Evolutionary conservation across 2,888 invertebrate genomes (phyloP), one percentile per base, ranked within the genome.

Genomic region (Agrochola circellaris): DNA sequence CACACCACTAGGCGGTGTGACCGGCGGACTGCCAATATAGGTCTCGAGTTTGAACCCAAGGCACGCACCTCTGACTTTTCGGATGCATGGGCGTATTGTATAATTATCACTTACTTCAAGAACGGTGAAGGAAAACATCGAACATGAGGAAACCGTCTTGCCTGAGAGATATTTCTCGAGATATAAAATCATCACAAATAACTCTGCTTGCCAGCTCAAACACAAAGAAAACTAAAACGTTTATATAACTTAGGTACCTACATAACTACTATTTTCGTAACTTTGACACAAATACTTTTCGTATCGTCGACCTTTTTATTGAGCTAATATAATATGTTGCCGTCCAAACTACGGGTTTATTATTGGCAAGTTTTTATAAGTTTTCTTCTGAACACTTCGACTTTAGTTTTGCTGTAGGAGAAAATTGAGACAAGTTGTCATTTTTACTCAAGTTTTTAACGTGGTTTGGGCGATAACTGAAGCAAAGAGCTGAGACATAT

Each of bases 231-330:
- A 73, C 26, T 61, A 48, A 73, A 69, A 69, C 51, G 60, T 69
- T 73, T 11, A 48, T 58, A 65, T 23, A 75, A 74, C 42, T 74
- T 67, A 51, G 23, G 9, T 20, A 51, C n/a, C n/a, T n/a, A n/a
- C 51, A 23, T 0, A 51, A 23, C 20, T 23, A 60, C 9, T 56
- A 72, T 64, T 60, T 45, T 38, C 13, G n/a, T 17, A 62, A 74
- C 34, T 80, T 70, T 61, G 61, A 48, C 62, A 74, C 56, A 78
- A 70, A 83, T 81, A 77, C 38, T 67, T 68, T 61, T 76, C 71
- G 15, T 73, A 81, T 73, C 74, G 45, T 75, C 13, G 61, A 64
- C 45, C 65, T 83, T 83, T 84, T 83, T 81, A 83, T 81, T 67
- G 56, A 54, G 66, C 70, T 75, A 76, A 70, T 76, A 67, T 76